These are phyloP conservation scores for Rhodeus uyekii DNA, from an alignment of 2,797 vertebrate genomes.

Conservation along the genomic window DNA sequence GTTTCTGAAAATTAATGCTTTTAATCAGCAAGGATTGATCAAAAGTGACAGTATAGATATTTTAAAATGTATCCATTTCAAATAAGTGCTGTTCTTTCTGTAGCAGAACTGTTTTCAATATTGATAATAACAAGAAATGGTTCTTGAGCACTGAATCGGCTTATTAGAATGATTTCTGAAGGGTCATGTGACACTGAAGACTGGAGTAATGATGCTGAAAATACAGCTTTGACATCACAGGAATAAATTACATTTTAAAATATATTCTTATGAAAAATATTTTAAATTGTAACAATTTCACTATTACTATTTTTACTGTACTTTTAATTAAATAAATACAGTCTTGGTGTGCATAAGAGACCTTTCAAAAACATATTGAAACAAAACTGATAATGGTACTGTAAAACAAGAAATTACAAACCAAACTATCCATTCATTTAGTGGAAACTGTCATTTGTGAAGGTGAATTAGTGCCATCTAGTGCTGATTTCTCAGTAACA, in stretches of 20 bases:
- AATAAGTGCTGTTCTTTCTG: neutral
- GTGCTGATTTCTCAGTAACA: neutral
- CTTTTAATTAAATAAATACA: neutral
- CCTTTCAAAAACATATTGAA: neutral
- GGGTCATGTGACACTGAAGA: neutral
- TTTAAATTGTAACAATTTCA: too few species aligned
- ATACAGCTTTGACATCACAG: too few species aligned
- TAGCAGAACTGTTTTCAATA: neutral
- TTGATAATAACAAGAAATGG: neutral
- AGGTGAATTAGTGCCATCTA: slow-evolving; percentile 14
- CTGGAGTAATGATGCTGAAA: too few species aligned
- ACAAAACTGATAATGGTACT: neutral
- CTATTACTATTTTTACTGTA: neutral
- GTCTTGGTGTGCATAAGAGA: neutral
- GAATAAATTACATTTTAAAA: too few species aligned
- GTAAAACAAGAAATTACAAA: neutral
- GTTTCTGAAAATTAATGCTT: neutral
- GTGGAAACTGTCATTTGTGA: neutral
- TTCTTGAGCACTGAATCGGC: neutral
- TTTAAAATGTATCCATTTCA: neutral
- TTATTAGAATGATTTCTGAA: neutral
- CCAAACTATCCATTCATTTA: neutral
- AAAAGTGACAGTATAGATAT: neutral
- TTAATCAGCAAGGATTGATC: neutral
- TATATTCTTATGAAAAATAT: too few species aligned